A percentile compares a stretch with the other conserved stretches of the same genome.
Evolutionary conservation across 2,113 vertebrate species (phyloP).

Genomic region (Xyliphius kryptos): DNA sequence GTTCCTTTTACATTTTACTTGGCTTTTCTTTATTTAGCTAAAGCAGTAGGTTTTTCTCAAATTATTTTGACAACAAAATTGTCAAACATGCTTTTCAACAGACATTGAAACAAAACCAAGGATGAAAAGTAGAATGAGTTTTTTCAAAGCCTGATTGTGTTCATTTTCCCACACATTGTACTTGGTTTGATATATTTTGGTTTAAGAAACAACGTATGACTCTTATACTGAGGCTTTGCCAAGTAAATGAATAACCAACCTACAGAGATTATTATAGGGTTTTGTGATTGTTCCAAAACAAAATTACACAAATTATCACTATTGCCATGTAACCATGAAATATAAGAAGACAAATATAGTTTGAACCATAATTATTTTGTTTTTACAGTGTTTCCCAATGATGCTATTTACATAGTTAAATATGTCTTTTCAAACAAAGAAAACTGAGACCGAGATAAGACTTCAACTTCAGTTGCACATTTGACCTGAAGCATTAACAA

Average conservation of each 20-base stretch:
- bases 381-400: slow-evolving; percentile 30
- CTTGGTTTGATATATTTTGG: slow-evolving; percentile 1
- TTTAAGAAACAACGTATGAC: background rate
- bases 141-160: background rate
- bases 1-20: background rate
- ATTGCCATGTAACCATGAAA: slow-evolving; percentile 28
- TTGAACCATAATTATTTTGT: slow-evolving; percentile 28
- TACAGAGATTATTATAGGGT: slow-evolving; percentile 23
- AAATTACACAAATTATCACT: slow-evolving; percentile 38
- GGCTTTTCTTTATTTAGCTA: background rate
- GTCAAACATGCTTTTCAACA: background rate
- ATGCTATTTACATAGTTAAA: slow-evolving; percentile 19
- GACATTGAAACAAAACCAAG: background rate
- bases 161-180: background rate
- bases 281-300: slow-evolving; percentile 31
- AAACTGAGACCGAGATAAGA: no score
- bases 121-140: background rate
- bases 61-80: background rate
- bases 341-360: slow-evolving; percentile 12
- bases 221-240: slow-evolving; percentile 10
- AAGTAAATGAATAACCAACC: slow-evolving; percentile 25
- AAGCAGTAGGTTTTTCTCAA: background rate
- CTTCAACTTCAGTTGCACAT: no score
- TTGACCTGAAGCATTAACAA: no score
- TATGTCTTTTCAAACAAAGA: no score